Conservation (phyloP, 2,888 invertebrate species). For the Siphlonurus alternatus region DNA sequence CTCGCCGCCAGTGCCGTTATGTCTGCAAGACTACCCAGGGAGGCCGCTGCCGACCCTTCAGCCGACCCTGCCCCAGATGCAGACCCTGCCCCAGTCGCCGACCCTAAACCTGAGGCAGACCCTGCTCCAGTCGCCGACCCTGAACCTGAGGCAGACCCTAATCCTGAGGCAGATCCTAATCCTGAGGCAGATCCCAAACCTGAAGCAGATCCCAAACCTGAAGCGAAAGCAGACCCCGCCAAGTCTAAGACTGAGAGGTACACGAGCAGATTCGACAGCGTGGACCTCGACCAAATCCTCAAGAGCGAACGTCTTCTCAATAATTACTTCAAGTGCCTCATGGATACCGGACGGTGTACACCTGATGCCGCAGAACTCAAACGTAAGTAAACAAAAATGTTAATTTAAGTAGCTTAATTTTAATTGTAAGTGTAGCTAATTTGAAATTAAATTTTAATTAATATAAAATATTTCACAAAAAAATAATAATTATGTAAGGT, state of each 20-base stretch:
- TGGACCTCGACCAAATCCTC: constrained; percentile 50
- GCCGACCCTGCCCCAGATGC: background rate
- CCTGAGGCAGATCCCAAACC: background rate
- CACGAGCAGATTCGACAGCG: constrained; percentile 44
- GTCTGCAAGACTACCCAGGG: background rate
- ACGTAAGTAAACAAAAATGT: constrained; percentile 42
- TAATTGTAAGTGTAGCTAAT: too few species aligned
- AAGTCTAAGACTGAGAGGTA: constrained; percentile 19
- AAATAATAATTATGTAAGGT: too few species aligned
- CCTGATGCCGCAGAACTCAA: constrained; percentile 54
- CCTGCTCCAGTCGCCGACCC: background rate
- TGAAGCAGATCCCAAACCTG: background rate
- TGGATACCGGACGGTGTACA: constrained; percentile 47
- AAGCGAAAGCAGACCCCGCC: background rate
- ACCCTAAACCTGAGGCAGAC: background rate
- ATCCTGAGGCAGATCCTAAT: background rate
- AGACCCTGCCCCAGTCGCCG: background rate
- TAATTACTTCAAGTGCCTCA: constrained; percentile 52
- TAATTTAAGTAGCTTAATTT: too few species aligned
- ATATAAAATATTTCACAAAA: too few species aligned
- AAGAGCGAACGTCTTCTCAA: constrained; percentile 48
- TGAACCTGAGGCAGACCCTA: background rate
- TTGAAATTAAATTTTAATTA: too few species aligned
- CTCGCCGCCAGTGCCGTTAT: background rate
- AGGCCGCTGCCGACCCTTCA: background rate